phyloP scores from a whole-genome alignment of 2,797 vertebrate genomes.

The Streptopelia turtur region DNA sequence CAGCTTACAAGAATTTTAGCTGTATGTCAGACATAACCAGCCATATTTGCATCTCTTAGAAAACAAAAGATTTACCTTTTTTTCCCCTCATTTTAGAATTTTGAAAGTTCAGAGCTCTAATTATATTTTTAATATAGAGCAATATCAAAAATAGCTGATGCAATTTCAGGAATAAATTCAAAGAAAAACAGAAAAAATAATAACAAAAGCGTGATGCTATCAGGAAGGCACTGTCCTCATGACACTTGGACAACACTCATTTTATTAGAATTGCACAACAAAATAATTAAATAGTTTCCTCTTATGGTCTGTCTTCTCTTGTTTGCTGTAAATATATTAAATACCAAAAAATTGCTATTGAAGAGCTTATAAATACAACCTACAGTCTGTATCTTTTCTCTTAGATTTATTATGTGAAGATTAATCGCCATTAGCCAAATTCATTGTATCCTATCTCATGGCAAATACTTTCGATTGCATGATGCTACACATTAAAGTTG shows the following conservation, averaged over 20 bases:
- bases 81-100: background rate
- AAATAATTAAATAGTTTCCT: background rate
- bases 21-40: background rate
- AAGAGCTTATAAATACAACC: background rate
- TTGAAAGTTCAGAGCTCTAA: background rate
- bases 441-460: background rate
- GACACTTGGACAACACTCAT: background rate
- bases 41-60: background rate
- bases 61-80: background rate
- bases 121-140: background rate
- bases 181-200: background rate
- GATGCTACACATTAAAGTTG: background rate
- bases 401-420: background rate
- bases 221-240: background rate
- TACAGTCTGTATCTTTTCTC: background rate
- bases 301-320: background rate
- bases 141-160: background rate
- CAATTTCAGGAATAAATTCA: constrained; percentile 9
- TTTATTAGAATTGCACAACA: background rate
- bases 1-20: background rate
- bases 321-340: background rate
- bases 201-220: background rate
- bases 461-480: background rate
- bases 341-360: background rate
- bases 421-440: background rate